These are phyloP conservation scores for Hydra vulgaris DNA, from an alignment of 30 jellyfish, hydroid and myxozoan species.

Conservation along the genomic window DNA sequence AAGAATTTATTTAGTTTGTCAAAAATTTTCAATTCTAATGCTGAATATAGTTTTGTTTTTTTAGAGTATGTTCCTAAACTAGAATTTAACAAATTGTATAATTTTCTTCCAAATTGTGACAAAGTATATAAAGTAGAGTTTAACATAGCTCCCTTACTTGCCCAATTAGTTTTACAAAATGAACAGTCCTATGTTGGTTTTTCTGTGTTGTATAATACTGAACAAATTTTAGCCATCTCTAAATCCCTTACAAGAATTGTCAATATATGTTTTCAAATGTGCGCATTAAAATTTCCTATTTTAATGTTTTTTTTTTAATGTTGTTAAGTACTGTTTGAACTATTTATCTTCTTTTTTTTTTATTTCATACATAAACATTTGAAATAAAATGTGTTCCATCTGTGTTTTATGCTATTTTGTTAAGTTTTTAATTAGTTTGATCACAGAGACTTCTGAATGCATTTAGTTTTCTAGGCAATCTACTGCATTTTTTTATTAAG, in stretches of 20 bases:
- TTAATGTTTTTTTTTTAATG: neutral
- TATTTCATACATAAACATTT: neutral
- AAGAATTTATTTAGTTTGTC: neutral
- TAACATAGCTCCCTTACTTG: neutral
- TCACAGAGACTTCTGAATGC: neutral
- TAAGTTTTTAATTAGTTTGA: neutral
- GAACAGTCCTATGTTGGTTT: conserved; percentile 14
- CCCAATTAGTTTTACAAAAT: neutral
- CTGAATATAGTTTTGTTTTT: neutral
- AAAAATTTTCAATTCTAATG: neutral
- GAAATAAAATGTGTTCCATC: neutral
- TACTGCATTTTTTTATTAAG: conserved; percentile 9
- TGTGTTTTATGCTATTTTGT: neutral
- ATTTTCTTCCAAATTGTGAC: neutral
- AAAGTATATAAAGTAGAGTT: conserved; percentile 4
- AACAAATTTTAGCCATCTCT: neutral
- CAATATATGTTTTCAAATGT: conserved; percentile 16
- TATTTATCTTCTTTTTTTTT: neutral
- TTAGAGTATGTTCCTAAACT: neutral
- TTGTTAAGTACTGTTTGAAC: too few species aligned
- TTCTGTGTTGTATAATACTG: neutral
- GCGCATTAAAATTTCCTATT: conserved; percentile 15
- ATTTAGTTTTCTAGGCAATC: neutral
- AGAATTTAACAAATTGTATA: neutral
- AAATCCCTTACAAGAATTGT: conserved; percentile 6